Evolutionary conservation across 1,140 invertebrate genomes (phyloP).

Genomic region (Lysiphlebus fabarum): DNA sequence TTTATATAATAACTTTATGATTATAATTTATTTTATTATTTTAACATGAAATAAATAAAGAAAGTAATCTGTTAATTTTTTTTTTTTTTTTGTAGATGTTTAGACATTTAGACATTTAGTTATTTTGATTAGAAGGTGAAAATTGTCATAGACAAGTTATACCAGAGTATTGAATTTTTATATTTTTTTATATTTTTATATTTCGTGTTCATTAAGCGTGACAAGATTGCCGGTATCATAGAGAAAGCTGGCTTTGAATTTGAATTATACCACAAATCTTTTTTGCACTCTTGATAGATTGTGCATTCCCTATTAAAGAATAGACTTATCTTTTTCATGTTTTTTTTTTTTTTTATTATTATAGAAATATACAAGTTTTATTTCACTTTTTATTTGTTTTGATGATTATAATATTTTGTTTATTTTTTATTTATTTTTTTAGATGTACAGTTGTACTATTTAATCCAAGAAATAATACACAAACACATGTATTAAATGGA

Average conservation of each 20-base stretch:
- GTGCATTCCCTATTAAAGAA: too few species aligned
- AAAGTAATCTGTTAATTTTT: too few species aligned
- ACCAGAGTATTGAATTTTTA: conserved; percentile 2
- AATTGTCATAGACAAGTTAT: conserved; percentile 13
- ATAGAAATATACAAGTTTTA: too few species aligned
- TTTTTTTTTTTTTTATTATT: too few species aligned
- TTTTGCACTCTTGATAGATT: too few species aligned
- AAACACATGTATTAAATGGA: conserved; percentile 84
- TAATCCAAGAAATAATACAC: conserved; percentile 82
- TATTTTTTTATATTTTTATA: too few species aligned
- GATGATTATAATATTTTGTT: conserved; percentile 10
- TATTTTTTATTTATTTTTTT: conserved; percentile 43
- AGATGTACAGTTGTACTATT: conserved; percentile 93
- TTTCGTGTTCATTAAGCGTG: conserved; percentile 21
- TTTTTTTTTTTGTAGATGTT: too few species aligned
- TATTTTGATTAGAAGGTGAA: conserved; percentile 4
- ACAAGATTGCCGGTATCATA: conserved; percentile 24
- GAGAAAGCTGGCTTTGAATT: conserved; percentile 24
- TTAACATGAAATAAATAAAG: too few species aligned
- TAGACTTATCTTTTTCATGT: background rate
- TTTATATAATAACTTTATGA: too few species aligned
- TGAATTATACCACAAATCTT: too few species aligned
- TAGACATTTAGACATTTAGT: too few species aligned
- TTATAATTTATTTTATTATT: too few species aligned
- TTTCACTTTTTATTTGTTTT: background rate